Conservation (phyloP, 92 coral and sea anemone genomes). For the Zoanthus solanderi region DNA sequence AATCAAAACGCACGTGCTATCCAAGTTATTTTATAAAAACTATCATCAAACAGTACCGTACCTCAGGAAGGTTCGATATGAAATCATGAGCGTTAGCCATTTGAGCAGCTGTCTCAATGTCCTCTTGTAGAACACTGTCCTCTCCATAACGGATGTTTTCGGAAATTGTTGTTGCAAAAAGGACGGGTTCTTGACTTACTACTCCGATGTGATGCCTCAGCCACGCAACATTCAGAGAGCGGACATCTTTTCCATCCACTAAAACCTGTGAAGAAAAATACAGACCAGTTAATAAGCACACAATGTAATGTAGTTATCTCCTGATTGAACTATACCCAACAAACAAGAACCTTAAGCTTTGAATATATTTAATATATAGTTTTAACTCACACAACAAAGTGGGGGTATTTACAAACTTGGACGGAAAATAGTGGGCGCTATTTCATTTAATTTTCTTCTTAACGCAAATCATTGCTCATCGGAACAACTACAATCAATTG, state of each 20-base stretch:
- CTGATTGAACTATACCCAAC: too few relatives aligned
- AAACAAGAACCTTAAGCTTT: too few relatives aligned
- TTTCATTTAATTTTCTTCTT: too few relatives aligned
- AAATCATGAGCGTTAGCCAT: conserved; percentile 69
- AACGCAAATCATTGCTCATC: too few relatives aligned
- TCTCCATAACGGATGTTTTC: conserved; percentile 64
- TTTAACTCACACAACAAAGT: too few relatives aligned
- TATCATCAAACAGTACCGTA: not conserved
- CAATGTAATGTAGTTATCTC: not conserved
- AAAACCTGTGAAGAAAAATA: conserved; percentile 32
- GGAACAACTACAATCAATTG: too few relatives aligned
- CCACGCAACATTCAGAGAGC: conserved; percentile 46
- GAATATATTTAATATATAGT: too few relatives aligned
- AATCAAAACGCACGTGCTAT: too few relatives aligned
- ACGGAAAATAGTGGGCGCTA: too few relatives aligned
- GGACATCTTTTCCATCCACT: conserved; percentile 57
- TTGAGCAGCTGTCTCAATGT: conserved; percentile 52
- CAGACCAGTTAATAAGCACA: too few relatives aligned
- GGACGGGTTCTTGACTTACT: conserved; percentile 63
- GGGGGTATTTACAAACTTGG: too few relatives aligned
- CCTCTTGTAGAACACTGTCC: conserved; percentile 45
- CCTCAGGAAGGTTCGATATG: conserved; percentile 53
- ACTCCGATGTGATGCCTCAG: conserved; percentile 59
- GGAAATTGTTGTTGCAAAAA: conserved; percentile 64
- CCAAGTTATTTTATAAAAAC: too few relatives aligned